Conservation (phyloP, 2,888 invertebrate species). For the Andrena bicolor region DNA sequence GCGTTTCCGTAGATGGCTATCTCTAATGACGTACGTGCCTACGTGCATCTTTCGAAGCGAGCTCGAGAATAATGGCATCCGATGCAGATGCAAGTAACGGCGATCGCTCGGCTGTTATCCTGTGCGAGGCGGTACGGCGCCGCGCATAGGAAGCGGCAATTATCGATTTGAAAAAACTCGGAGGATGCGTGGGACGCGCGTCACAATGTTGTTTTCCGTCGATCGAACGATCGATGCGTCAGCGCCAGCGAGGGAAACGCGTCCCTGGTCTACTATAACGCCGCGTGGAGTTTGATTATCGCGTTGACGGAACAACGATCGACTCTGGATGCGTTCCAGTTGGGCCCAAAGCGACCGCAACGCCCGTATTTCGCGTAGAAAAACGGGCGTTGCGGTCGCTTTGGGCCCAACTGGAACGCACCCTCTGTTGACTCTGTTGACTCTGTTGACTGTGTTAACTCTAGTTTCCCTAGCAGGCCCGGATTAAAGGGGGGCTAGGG, state of each 20-base stretch:
- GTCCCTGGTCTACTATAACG: conserved; percentile 7
- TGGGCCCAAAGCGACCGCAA: too few relatives aligned
- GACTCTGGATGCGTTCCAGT: too few relatives aligned
- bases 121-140: neutral
- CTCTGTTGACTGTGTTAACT: too few relatives aligned
- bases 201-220: conserved; percentile 73
- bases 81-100: neutral
- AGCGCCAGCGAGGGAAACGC: conserved; percentile 57
- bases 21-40: conserved; percentile 18
- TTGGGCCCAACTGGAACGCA: too few relatives aligned
- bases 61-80: neutral
- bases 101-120: neutral
- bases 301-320: neutral
- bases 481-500: too few relatives aligned
- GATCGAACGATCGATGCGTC: conserved; percentile 65
- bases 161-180: conserved; percentile 53
- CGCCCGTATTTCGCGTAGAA: too few relatives aligned
- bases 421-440: too few relatives aligned
- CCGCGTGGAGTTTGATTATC: conserved; percentile 21
- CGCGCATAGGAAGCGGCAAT: conserved; percentile 31
- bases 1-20: conserved; percentile 27
- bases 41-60: conserved; percentile 8
- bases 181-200: conserved; percentile 66
- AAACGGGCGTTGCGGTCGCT: too few relatives aligned
- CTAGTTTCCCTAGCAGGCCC: too few relatives aligned